Base-by-base conservation (phyloP, 2,113 vertebrate species). In the Stigmatopora nigra region DNA sequence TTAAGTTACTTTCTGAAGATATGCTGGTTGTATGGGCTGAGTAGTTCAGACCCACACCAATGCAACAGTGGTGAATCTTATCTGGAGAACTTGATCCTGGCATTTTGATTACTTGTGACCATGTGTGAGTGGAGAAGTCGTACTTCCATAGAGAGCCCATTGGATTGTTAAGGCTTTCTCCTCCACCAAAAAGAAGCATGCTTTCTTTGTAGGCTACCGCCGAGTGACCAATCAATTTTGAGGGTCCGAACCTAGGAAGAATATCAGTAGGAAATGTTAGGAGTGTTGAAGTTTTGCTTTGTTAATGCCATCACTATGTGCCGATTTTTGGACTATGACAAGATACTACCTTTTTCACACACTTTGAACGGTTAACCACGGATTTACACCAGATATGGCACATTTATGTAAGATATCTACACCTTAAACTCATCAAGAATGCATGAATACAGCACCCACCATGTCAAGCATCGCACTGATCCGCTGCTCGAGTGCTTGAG, bases 151-250 rank as follows among this genome's bases (percentile, higher is more conserved):
- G 68, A 62, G 74, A 83, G 67, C 75, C 86, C 17, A 69, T 75
- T 7, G 87, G 83, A 36, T 58, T 82, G 77, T 77, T 88, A 60
- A 88, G 90, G 82, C 88, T 87, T 86, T 90, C 70, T 0, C 92
- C 91, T 69, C 93, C 93, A 1, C 93, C 94, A 38, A 92, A 92
- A 7, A 95, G 57, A 64, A 95, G 88, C 92, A 96, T 91, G 13
- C 77, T 85, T 78, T 92, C 91, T 68, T 75, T 87, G 84, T 90
- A 93, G 75, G 84, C 72, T 52, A 92, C 60, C 0, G 91, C 89
- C 0, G 91, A 87, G 11, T 95, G 94, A 20, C 93, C 94, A 64
- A 92, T 87, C 22, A 91, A 78, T 3, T 85, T 90, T 38, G 92
- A 89, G 31, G 93, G 93, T 8, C 93, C 92, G 4, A 89, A 92